Conservation (phyloP, 1,140 invertebrate species). For the Pygmarrhopalites habei region DNA sequence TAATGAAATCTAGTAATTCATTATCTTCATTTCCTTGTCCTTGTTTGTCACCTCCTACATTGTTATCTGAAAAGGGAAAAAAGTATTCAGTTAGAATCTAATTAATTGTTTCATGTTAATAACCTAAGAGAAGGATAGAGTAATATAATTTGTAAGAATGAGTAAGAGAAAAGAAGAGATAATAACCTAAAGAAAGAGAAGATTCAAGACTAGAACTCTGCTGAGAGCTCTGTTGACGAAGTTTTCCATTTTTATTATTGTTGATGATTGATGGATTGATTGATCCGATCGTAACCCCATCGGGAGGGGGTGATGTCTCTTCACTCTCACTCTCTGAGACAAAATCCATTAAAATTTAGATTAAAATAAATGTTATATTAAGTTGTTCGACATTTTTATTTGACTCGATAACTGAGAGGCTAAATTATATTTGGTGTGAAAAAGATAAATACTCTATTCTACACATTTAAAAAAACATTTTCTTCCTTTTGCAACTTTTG, state of each 20-base stretch:
- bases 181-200: slow-evolving; percentile 6
- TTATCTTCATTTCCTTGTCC: slow-evolving; percentile 54
- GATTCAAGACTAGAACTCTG: slow-evolving; percentile 7
- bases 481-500: too few relatives aligned
- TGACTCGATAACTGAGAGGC: too few relatives aligned
- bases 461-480: too few relatives aligned
- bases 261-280: not conserved
- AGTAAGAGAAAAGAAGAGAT: too few relatives aligned
- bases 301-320: slow-evolving; percentile 63
- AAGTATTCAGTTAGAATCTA: not conserved
- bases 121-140: not conserved
- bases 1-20: slow-evolving; percentile 79
- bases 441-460: too few relatives aligned
- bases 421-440: too few relatives aligned
- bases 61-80: slow-evolving; percentile 15
- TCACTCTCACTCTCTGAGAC: slow-evolving; percentile 50
- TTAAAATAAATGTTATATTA: too few relatives aligned
- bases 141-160: not conserved
- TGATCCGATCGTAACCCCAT: too few relatives aligned
- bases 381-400: too few relatives aligned
- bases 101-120: not conserved
- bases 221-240: slow-evolving; percentile 4
- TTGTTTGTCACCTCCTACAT: slow-evolving; percentile 1
- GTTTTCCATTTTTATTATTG: slow-evolving; percentile 12
- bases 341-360: too few relatives aligned